These are phyloP conservation scores for Aethina tumida DNA, from an alignment of 1,140 invertebrate species.

Conservation along the genomic window DNA sequence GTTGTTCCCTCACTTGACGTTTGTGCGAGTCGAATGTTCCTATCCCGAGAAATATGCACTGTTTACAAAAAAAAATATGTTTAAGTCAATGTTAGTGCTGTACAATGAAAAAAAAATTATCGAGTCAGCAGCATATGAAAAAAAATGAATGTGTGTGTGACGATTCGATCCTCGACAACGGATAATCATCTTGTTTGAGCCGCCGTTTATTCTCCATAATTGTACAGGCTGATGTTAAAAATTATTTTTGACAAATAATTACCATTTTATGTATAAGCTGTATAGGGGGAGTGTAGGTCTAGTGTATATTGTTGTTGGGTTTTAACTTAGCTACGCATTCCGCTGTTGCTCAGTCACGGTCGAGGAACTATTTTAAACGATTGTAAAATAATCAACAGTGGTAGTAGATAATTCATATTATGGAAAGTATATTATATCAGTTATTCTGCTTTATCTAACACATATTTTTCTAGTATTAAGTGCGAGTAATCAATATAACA, in stretches of 20 bases:
- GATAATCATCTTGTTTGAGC: too few species aligned
- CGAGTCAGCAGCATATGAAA: not conserved
- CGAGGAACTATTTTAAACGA: slow-evolving; percentile 7
- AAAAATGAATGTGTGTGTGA: too few species aligned
- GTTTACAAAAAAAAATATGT: slow-evolving; percentile 14
- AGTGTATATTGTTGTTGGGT: slow-evolving; percentile 34
- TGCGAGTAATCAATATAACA: too few species aligned
- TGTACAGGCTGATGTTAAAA: slow-evolving; percentile 34
- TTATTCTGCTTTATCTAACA: too few species aligned
- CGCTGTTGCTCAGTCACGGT: slow-evolving; percentile 28
- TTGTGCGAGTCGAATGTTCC: slow-evolving; percentile 31
- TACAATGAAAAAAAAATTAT: slow-evolving; percentile 11
- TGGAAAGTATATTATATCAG: slow-evolving; percentile 1
- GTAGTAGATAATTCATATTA: too few species aligned
- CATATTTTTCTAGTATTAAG: too few species aligned
- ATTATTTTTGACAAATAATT: slow-evolving; percentile 37
- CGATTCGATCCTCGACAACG: slow-evolving; percentile 5
- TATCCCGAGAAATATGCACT: slow-evolving; percentile 23
- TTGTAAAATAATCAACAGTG: too few species aligned
- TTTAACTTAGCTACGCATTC: slow-evolving; percentile 22
- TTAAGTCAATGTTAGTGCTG: slow-evolving; percentile 25
- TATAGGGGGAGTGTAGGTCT: slow-evolving; percentile 33
- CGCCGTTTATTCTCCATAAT: too few species aligned
- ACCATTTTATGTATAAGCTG: slow-evolving; percentile 34
- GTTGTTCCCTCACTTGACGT: slow-evolving; percentile 26